Percentiles rank a stretch among this genome's conserved stretches.
phyloP scores from a whole-genome alignment of 2,797 vertebrate species.

The Phataginus tetradactyla region DNA sequence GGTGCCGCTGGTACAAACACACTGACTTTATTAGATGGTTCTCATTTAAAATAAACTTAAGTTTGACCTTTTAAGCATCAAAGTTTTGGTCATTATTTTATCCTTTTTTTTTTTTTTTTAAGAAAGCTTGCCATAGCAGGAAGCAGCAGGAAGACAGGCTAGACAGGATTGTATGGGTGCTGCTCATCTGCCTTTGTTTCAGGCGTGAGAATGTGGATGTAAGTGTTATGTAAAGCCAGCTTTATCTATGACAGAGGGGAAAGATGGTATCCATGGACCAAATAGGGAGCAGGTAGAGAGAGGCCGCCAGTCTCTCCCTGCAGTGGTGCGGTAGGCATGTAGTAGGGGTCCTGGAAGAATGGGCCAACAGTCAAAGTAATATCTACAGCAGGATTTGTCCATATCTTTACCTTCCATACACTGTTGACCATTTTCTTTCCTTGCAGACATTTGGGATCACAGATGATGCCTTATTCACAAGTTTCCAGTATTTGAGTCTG shows the following conservation, averaged over 20 bases:
- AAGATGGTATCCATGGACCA: not conserved
- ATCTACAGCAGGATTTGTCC: not conserved
- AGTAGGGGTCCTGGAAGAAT: not conserved
- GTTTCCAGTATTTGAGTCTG: not conserved
- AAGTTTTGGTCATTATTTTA: not conserved
- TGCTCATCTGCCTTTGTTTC: not conserved
- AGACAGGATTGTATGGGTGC: not conserved
- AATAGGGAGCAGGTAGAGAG: not conserved
- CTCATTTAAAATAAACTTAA: not conserved
- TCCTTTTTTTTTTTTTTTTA: not conserved
- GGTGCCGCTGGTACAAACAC: not conserved
- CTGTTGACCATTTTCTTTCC: not conserved
- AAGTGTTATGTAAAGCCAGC: not conserved
- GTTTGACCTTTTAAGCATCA: not conserved
- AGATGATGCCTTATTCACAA: not conserved
- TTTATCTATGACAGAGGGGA: not conserved
- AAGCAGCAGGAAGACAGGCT: not conserved
- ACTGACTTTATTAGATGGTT: not conserved
- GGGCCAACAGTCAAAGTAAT: not conserved
- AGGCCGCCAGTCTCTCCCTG: not conserved
- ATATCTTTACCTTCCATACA: not conserved
- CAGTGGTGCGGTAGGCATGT: not conserved
- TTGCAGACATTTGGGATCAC: not conserved
- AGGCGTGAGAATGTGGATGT: not conserved
- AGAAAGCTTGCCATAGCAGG: not conserved